Evolutionary conservation across 2,888 invertebrate genomes (phyloP).

Genomic region (Selenia dentaria): DNA sequence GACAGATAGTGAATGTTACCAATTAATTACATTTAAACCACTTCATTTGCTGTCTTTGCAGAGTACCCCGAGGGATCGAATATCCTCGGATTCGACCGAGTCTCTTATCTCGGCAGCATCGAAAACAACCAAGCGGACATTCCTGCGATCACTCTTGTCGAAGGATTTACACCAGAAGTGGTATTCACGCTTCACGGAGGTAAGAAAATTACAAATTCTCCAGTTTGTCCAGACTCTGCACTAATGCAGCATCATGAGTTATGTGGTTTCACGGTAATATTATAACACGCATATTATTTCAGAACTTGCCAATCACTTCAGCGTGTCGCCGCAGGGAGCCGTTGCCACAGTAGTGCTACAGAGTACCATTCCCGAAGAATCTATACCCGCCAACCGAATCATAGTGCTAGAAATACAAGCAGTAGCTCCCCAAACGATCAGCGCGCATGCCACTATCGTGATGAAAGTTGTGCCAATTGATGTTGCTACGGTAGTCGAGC

Average conservation of each 20-base stretch:
- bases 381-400: conserved; percentile 37
- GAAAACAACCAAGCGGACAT: conserved; percentile 24
- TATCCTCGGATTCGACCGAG: conserved; percentile 35
- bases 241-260: too few relatives aligned
- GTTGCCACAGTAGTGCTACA: conserved; percentile 16
- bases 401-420: conserved; percentile 43
- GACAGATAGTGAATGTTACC: too few relatives aligned
- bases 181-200: conserved; percentile 40
- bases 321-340: conserved; percentile 2
- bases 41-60: conserved; percentile 6
- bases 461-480: conserved; percentile 29
- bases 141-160: conserved; percentile 34
- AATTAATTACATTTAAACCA: too few relatives aligned
- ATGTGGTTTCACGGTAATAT: too few relatives aligned
- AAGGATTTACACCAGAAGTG: conserved; percentile 38
- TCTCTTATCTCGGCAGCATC: conserved; percentile 37
- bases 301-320: conserved; percentile 20
- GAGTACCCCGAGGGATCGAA: conserved; percentile 4
- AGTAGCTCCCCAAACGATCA: conserved; percentile 29
- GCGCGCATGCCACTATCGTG: conserved; percentile 43
- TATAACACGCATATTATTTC: neutral
- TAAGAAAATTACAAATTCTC: too few relatives aligned
- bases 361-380: conserved; percentile 37
- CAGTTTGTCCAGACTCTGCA: too few relatives aligned
- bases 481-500: conserved; percentile 11